phyloP scores from a whole-genome alignment of 2,888 invertebrate species.

The Seira ritae region DNA sequence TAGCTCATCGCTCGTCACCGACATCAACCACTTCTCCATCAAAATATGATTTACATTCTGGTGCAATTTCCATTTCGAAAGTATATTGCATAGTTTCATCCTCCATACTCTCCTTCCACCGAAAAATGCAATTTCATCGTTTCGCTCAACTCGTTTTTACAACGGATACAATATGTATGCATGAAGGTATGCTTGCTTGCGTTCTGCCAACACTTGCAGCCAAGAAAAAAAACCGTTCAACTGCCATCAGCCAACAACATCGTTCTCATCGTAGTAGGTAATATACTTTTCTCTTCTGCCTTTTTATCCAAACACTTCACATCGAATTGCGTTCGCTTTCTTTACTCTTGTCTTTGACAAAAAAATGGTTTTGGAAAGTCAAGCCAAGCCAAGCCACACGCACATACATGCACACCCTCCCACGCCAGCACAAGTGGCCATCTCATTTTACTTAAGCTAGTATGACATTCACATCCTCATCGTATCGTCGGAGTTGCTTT shows the following conservation, averaged over 20 bases:
- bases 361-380: neutral
- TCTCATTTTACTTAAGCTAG: conserved; percentile 6
- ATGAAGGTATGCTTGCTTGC: neutral
- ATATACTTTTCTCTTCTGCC: neutral
- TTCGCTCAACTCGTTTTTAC: neutral
- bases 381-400: neutral
- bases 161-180: neutral
- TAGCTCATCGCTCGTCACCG: neutral
- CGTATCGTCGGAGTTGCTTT: neutral
- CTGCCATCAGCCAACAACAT: neutral
- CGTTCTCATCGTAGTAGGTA: neutral
- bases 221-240: neutral
- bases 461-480: neutral
- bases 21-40: neutral
- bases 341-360: neutral
- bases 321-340: neutral
- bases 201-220: neutral
- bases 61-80: too few species aligned
- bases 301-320: neutral
- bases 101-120: neutral
- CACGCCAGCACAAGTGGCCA: neutral
- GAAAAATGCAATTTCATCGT: neutral
- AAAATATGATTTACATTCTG: neutral
- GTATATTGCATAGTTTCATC: neutral
- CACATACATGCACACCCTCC: neutral